Conservation (phyloP, 2,113 vertebrate genomes). For the Pan paniscus region DNA sequence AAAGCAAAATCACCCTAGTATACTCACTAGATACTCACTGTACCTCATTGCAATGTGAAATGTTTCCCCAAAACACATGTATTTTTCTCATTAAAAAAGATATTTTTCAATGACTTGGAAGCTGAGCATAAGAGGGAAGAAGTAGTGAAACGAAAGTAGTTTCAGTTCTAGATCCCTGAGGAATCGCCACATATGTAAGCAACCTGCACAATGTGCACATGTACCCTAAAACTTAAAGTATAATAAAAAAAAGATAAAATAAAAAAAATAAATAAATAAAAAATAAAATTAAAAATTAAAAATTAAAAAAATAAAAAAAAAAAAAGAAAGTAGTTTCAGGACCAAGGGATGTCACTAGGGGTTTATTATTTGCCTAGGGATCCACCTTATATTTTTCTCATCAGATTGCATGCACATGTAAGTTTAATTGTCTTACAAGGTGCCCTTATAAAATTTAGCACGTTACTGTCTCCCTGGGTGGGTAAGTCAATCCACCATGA, state of each 20-base stretch:
- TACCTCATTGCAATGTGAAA: neutral
- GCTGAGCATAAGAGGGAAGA: neutral
- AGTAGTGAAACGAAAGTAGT: conserved; percentile 18
- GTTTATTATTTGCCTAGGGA: conserved; percentile 11
- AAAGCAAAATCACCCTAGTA: neutral
- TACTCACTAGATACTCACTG: neutral
- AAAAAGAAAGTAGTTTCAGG: neutral
- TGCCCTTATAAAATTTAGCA: neutral
- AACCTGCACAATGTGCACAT: no score
- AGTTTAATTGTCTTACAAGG: neutral
- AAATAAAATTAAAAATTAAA: no score
- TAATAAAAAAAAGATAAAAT: no score
- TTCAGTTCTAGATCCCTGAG: neutral
- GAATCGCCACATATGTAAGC: no score
- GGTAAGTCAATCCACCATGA: neutral
- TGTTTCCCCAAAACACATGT: neutral
- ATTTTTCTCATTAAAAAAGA: neutral
- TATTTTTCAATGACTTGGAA: neutral
- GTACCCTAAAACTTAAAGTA: no score
- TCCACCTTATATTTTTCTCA: neutral
- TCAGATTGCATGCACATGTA: neutral
- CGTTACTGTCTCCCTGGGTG: neutral
- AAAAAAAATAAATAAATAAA: no score
- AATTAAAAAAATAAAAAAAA: no score
- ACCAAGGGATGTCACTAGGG: neutral